phyloP scores from a whole-genome alignment of 2,888 invertebrate species.

The Cyclophora albipunctata region DNA sequence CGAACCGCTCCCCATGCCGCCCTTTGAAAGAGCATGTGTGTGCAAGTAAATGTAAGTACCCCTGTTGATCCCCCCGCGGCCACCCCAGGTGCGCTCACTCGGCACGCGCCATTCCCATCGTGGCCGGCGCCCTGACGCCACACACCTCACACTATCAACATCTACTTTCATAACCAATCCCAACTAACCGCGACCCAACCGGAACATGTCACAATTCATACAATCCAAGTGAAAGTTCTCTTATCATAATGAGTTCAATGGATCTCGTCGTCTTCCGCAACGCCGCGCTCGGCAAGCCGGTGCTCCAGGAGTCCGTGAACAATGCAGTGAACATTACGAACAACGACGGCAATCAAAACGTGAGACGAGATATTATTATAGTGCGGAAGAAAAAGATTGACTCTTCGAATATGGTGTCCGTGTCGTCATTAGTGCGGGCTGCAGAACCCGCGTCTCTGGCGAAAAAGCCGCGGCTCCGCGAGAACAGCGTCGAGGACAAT shows the following conservation, averaged over 20 bases:
- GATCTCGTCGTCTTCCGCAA: constrained; percentile 77
- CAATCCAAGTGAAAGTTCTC: constrained; percentile 30
- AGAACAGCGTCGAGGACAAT: constrained; percentile 61
- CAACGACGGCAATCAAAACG: constrained; percentile 49
- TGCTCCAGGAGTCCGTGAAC: constrained; percentile 79
- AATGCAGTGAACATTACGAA: constrained; percentile 74
- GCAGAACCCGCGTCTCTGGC: constrained; percentile 44
- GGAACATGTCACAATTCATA: constrained; percentile 55
- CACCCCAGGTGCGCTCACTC: constrained; percentile 68
- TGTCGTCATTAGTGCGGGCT: constrained; percentile 60
- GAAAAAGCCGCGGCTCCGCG: constrained; percentile 53
- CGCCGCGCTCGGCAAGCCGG: constrained; percentile 76
- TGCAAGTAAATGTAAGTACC: constrained; percentile 74
- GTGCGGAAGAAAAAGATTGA: constrained; percentile 70
- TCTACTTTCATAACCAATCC: constrained; percentile 41
- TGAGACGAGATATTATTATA: constrained; percentile 70
- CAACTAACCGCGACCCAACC: constrained; percentile 39
- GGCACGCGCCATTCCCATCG: constrained; percentile 73
- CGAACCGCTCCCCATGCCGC: constrained; percentile 53
- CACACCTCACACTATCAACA: constrained; percentile 33
- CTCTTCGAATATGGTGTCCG: constrained; percentile 54
- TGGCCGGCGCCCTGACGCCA: constrained; percentile 69
- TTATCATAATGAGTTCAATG: constrained; percentile 70
- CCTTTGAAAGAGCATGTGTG: constrained; percentile 72
- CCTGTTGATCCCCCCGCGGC: constrained; percentile 70